Conservation (phyloP, 2,888 invertebrate species). For the Thelaira solivaga region DNA sequence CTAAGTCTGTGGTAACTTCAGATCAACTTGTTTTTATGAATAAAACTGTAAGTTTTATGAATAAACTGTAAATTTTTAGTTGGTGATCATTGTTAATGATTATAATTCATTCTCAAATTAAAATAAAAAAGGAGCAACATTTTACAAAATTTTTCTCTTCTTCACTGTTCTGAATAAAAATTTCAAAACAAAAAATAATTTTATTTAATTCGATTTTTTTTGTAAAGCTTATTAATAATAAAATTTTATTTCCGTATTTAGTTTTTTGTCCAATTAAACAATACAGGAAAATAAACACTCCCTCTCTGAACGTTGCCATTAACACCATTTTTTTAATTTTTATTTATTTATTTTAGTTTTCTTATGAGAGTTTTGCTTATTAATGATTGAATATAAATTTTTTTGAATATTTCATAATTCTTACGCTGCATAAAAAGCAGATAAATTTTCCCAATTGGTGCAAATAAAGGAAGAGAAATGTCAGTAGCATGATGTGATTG, state of each 20-base stretch:
- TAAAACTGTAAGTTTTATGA: too few species aligned
- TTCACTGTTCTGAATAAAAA: too few species aligned
- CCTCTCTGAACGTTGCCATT: conserved; percentile 18
- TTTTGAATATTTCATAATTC: conserved; percentile 53
- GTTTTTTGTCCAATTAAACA: not conserved
- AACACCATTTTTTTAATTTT: not conserved
- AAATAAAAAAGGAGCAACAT: too few species aligned
- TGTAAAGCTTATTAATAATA: not conserved
- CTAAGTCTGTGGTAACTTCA: too few species aligned
- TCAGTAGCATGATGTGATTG: conserved; percentile 11
- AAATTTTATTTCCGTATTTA: not conserved
- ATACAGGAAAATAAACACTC: conserved; percentile 33
- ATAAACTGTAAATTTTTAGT: too few species aligned
- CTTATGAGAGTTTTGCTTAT: not conserved
- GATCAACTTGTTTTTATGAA: too few species aligned
- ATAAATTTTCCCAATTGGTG: conserved; percentile 1
- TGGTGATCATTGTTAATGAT: too few species aligned
- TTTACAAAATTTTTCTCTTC: too few species aligned
- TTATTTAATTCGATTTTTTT: not conserved
- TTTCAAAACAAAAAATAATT: too few species aligned
- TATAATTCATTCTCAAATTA: too few species aligned
- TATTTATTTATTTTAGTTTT: not conserved
- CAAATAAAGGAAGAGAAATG: not conserved
- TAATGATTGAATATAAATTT: not conserved
- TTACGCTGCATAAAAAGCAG: conserved; percentile 23